Base-by-base conservation (phyloP, 2,797 vertebrate genomes). In the Philypnodon macrostomus region DNA sequence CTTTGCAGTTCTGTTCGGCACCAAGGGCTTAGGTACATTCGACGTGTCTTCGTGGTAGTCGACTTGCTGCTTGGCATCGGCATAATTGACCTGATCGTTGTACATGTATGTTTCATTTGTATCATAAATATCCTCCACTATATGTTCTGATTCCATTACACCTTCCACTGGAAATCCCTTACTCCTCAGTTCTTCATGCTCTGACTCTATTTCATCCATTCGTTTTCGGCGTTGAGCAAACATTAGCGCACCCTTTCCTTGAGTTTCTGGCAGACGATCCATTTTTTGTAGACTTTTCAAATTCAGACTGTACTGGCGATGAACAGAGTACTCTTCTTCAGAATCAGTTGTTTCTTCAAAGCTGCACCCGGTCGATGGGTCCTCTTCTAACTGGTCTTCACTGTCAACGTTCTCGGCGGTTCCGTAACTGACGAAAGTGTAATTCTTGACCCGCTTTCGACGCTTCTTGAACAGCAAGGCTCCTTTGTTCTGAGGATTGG, bases 191-290 rank as follows among this genome's bases (percentile, higher is more conserved):
- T 95, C 93, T 72, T 97, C 95, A 4, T 90, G 90, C 46, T 95
- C 91, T 0, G 91, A 91, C 1, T 89, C 57, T 36, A 98, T 90
- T 72, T 94, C 92, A 69, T 99, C 94, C 83, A 98, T 91, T 19
- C 94, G 88, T 79, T 96, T 93, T 67, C 93, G 90, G 9, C 94
- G 89, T 68, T 89, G 91, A 53, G 89, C 94, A 83, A 99, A 99
- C 97, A 99, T 97, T 73, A 94, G 70, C 33, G 92, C 92, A 12
- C 97, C 96, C 63, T 97, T 99, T 57, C 95, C 96, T 58, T 90
- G 90, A 57, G 87, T 94, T 50, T 94, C 93, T 57, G 92, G 90
- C 58, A 98, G 81, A 1, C 84, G 87, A 67, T 98, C 93, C 96
- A 98, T 98, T 77, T 86, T 81, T 80, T 83, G 73, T 61, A 74